Conservation (phyloP, 2,113 vertebrate genomes). For the Electrona antarctica region DNA sequence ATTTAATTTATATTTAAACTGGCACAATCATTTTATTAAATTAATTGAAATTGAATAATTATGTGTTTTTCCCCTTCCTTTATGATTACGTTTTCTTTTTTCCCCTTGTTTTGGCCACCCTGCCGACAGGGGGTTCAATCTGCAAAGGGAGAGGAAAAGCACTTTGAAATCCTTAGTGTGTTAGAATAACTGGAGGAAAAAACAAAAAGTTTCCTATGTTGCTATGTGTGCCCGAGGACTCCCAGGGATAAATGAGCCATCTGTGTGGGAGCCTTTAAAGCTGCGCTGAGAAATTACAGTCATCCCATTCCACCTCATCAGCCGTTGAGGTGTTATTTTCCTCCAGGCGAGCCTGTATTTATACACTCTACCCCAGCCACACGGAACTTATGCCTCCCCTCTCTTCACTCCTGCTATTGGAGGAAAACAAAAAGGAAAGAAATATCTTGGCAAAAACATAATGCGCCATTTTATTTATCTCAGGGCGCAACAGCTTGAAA, state of each 20-base stretch:
- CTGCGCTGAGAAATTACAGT: conserved; percentile 82
- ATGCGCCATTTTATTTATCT: conserved; percentile 99
- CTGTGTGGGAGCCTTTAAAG: conserved; percentile 81
- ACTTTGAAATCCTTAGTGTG: conserved; percentile 40
- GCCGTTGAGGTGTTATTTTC: conserved; percentile 80
- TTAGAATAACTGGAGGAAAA: conserved; percentile 74
- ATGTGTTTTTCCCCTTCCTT: no score
- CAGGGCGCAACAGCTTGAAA: conserved; percentile 99
- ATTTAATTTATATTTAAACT: no score
- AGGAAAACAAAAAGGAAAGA: conserved; percentile 85
- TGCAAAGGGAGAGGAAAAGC: no score
- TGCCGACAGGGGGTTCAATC: no score
- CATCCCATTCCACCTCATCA: conserved; percentile 82
- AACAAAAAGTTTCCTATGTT: conserved; percentile 72
- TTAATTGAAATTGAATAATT: no score
- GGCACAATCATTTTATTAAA: neutral
- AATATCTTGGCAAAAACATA: conserved; percentile 98
- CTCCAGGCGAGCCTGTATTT: conserved; percentile 80
- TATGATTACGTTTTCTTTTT: no score
- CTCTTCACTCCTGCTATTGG: conserved; percentile 75
- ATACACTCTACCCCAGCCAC: conserved; percentile 79
- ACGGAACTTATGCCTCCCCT: conserved; percentile 76
- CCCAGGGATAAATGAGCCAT: conserved; percentile 81
- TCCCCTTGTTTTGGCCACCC: no score
- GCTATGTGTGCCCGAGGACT: conserved; percentile 80